Conservation (phyloP, 2,888 invertebrate species). For the Vandiemenella viatica region DNA sequence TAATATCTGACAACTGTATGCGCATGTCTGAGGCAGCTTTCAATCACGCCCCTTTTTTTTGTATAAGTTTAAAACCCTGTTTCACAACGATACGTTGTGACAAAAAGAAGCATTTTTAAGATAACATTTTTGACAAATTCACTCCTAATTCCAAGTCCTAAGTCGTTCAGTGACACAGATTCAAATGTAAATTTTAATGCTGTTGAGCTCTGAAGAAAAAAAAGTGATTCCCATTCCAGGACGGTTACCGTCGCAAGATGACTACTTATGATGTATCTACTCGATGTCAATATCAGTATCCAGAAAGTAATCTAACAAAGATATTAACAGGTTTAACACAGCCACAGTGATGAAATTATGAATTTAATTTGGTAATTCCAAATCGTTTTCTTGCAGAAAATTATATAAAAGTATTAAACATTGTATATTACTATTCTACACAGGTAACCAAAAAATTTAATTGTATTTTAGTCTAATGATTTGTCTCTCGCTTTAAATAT, state of each 20-base stretch:
- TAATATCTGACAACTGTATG: neutral
- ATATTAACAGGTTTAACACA: neutral
- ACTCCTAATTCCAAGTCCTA: neutral
- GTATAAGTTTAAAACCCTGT: neutral
- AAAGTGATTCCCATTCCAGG: neutral
- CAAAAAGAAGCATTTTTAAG: too few species aligned
- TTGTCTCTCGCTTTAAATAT: neutral
- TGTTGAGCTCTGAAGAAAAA: neutral
- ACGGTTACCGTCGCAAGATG: neutral
- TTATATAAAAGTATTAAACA: neutral
- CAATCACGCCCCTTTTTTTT: neutral
- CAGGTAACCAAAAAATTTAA: neutral
- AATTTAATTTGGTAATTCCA: neutral
- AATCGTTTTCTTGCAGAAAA: neutral
- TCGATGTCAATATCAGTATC: neutral
- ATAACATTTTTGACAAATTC: neutral
- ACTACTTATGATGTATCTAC: neutral
- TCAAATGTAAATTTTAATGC: neutral
- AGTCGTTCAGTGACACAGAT: neutral
- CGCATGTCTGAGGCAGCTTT: neutral
- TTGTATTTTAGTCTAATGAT: neutral
- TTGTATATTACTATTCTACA: neutral
- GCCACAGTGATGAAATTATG: neutral
- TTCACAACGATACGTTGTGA: neutral
- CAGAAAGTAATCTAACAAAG: neutral